Evolutionary conservation across 2,113 vertebrate species (phyloP).

Genomic region (Indicator maculatus): DNA sequence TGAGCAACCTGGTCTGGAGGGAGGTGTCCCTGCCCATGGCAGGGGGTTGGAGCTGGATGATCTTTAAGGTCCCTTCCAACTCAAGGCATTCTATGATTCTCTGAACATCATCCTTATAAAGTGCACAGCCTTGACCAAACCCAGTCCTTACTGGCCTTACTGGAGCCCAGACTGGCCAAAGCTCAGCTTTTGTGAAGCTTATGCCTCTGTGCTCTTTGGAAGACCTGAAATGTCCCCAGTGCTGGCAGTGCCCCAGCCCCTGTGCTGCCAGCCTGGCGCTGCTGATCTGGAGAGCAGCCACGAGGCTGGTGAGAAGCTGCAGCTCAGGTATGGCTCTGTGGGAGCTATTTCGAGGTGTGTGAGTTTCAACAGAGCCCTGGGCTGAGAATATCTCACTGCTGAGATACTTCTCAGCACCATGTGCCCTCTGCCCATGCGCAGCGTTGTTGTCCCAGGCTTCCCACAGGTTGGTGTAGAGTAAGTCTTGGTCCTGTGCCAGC

Average conservation of each 20-base stretch:
- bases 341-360: slow-evolving; percentile 3
- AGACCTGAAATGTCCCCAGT: background rate
- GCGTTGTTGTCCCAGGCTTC: background rate
- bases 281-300: accelerated
- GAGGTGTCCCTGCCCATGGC: too few species aligned
- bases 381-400: slow-evolving; percentile 34
- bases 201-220: background rate
- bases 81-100: too few species aligned
- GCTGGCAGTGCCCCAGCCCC: background rate
- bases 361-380: background rate
- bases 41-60: too few species aligned
- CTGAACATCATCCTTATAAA: background rate
- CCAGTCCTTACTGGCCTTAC: background rate
- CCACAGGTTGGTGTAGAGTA: background rate
- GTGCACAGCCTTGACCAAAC: background rate
- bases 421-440: background rate
- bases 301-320: background rate
- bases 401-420: background rate
- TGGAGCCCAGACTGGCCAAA: background rate
- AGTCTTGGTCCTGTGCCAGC: background rate
- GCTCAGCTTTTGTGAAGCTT: background rate
- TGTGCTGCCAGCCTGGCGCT: background rate
- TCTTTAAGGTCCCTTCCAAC: too few species aligned
- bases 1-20: too few species aligned
- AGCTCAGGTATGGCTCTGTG: background rate